phyloP scores from a whole-genome alignment of 2,888 invertebrate genomes.

The Coelopa pilipes region DNA sequence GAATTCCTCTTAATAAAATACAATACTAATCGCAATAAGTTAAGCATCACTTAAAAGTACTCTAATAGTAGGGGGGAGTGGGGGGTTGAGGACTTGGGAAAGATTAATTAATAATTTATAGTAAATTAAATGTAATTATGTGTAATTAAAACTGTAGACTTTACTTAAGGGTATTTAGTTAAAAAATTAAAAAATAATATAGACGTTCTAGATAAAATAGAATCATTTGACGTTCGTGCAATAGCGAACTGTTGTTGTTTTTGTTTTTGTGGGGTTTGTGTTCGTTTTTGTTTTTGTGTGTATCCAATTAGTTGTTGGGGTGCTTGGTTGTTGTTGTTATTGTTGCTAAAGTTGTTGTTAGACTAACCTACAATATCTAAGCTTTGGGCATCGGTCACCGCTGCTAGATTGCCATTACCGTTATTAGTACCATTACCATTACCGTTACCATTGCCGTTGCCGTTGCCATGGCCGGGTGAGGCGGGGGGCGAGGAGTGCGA shows the following conservation, averaged over 20 bases:
- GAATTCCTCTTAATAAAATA: conserved; percentile 12
- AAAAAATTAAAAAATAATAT: neutral
- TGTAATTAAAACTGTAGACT: neutral
- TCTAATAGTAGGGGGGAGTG: neutral
- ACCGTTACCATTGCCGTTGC: conserved; percentile 13
- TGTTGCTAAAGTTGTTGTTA: no score
- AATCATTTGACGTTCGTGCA: neutral
- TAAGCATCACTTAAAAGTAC: neutral
- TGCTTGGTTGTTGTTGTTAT: conserved; percentile 29
- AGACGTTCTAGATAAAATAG: neutral
- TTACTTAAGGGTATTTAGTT: conserved; percentile 2
- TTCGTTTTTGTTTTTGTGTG: conserved; percentile 22
- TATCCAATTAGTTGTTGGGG: conserved; percentile 2
- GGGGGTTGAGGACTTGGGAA: neutral
- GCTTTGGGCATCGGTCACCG: conserved; percentile 68
- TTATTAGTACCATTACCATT: conserved; percentile 21
- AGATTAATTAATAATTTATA: no score
- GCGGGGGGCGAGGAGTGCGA: neutral
- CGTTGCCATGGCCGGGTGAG: neutral
- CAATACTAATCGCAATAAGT: conserved; percentile 28
- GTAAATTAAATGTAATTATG: neutral
- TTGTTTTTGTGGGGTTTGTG: conserved; percentile 18
- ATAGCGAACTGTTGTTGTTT: conserved; percentile 25
- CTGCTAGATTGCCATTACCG: conserved; percentile 46
- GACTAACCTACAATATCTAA: conserved; percentile 66